Evolutionary conservation across 2,797 vertebrate species (phyloP), one percentile per base, ranked within the genome.

Genomic region (Chaenodraco wilsoni): DNA sequence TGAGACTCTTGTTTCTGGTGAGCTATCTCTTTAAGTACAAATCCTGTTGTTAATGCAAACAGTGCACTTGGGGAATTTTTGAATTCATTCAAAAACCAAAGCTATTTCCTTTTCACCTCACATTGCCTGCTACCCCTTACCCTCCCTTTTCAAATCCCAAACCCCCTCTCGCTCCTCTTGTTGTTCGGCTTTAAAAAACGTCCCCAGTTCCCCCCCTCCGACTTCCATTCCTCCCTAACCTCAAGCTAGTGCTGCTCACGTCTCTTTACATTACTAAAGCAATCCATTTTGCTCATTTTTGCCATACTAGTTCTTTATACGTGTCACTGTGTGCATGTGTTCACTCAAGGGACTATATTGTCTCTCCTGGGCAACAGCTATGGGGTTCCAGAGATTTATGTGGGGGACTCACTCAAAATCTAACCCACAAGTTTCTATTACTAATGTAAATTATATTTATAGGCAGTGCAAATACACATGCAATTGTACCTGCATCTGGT

Each of bases 401-500:
- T 60, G 44, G 21, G 71, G 64, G 66, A 75, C 40, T 72, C 45
- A 74, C 64, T 80, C 55, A 78, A 69, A 71, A 55, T 70, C 37
- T 75, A 90, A 88, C 68, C 87, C 81, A 72, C 85, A 88, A 84
- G 67, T 88, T 88, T 91, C 88, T 86, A 88, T 86, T 83, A 81
- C 83, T 13, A 77, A 76, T 58, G 51, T 86, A 82, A 84, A 81
- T 74, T 81, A 69, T 81, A 84, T 85, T 67, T 65, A 79, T 49
- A 57, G 23, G 44, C 79, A 11, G 63, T 31, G 40, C 62, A 56
- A 62, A 78, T 27, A 69, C n/a, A 50, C 51, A 48, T 33, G 59
- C 19, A 9, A 31, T 43, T 69, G 81, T 84, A 97, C 98, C 96
- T 98, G 98, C 92, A 98, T 98, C 90, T 99, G 98, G n/a, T 97